A percentile compares a stretch with the other conserved stretches of the same genome.
Conservation (phyloP, 1,140 invertebrate species). For the Anoplophora glabripennis region DNA sequence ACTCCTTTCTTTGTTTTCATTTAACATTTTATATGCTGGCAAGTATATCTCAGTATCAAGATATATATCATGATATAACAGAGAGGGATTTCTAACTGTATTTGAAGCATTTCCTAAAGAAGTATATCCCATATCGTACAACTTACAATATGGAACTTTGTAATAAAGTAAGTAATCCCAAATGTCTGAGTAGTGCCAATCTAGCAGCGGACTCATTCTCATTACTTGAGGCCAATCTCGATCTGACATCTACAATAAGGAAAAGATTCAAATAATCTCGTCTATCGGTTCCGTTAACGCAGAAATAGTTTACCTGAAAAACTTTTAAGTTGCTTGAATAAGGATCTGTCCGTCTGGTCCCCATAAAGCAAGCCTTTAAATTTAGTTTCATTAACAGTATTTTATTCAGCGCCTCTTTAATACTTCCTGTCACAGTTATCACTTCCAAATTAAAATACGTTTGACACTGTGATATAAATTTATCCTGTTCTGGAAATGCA, state of each 20-base stretch:
- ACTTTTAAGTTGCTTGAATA: slow-evolving; percentile 62
- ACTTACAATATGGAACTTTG: slow-evolving; percentile 79
- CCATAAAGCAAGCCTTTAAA: slow-evolving; percentile 84
- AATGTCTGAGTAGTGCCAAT: slow-evolving; percentile 86
- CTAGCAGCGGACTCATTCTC: slow-evolving; percentile 81
- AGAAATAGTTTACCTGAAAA: slow-evolving; percentile 61
- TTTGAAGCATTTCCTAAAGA: slow-evolving; percentile 78
- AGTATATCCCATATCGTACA: slow-evolving; percentile 89
- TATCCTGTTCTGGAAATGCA: slow-evolving; percentile 82
- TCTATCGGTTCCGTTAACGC: slow-evolving; percentile 1
- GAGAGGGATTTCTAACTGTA: slow-evolving; percentile 75
- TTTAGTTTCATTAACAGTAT: slow-evolving; percentile 62
- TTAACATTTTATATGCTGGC: slow-evolving; percentile 76
- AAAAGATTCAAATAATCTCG: slow-evolving; percentile 17
- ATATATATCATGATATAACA: slow-evolving; percentile 43
- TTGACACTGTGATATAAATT: slow-evolving; percentile 71
- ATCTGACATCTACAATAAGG: slow-evolving; percentile 73
- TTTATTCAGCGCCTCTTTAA: slow-evolving; percentile 66
- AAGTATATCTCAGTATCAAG: slow-evolving; percentile 57
- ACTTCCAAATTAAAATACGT: slow-evolving; percentile 72
- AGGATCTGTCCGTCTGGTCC: slow-evolving; percentile 82
- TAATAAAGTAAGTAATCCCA: slow-evolving; percentile 82
- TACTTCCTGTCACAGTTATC: slow-evolving; percentile 64
- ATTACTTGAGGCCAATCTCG: slow-evolving; percentile 82
- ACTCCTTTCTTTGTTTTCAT: slow-evolving; percentile 68